A percentile compares a stretch with the other conserved stretches of the same genome.
Evolutionary conservation across 2,797 vertebrate species (phyloP).

Genomic region (Cyprinella venusta): DNA sequence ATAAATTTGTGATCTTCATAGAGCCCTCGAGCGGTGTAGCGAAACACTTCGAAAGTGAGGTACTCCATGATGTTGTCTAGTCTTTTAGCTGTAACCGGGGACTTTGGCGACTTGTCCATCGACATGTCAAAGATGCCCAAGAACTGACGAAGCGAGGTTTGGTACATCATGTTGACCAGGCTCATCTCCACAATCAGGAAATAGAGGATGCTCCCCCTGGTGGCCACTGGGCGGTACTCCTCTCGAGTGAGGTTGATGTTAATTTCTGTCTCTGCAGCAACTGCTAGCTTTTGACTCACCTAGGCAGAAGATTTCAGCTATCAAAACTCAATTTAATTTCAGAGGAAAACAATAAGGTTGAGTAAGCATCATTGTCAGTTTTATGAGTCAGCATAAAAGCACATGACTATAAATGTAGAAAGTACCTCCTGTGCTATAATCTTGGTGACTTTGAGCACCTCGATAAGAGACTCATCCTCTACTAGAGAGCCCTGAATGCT

Average conservation of each 20-base stretch:
- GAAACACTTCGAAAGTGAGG: constrained; percentile 83
- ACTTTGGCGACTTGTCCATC: constrained; percentile 77
- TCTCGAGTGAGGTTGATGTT: constrained; percentile 86
- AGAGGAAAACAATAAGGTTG: not conserved
- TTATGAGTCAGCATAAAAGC: not conserved
- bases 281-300: constrained; percentile 83
- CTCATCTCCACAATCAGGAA: constrained; percentile 90
- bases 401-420: not conserved
- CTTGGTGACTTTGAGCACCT: constrained; percentile 83
- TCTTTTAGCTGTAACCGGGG: constrained; percentile 82
- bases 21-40: constrained; percentile 80
- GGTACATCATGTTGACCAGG: constrained; percentile 87
- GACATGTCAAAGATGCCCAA: constrained; percentile 84
- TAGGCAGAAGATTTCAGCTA: constrained; percentile 52
- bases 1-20: constrained; percentile 86
- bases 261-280: constrained; percentile 78
- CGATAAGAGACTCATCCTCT: constrained; percentile 84
- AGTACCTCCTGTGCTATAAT: constrained; percentile 83
- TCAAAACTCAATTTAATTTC: not conserved
- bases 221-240: constrained; percentile 85
- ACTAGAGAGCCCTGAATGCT: constrained; percentile 86
- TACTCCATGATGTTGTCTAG: constrained; percentile 78
- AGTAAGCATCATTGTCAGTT: not conserved
- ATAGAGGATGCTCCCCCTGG: constrained; percentile 86
- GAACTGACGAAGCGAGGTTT: constrained; percentile 85